Base-by-base conservation (phyloP, 2,888 invertebrate species). In the Beris morrisii region DNA sequence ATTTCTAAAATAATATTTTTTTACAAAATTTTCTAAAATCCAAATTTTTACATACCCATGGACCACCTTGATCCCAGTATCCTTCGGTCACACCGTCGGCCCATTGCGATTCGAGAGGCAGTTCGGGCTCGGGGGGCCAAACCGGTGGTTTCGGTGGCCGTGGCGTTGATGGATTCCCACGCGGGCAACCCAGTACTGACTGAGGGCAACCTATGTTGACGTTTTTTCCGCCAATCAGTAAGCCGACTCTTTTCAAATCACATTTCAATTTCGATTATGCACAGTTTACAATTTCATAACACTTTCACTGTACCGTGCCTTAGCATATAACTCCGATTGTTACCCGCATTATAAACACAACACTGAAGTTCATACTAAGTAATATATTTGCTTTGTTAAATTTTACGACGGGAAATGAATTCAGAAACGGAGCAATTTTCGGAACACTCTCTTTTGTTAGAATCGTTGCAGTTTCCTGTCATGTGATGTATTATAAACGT, bases 141-240 rank as follows among this genome's bases (percentile, higher is more conserved):
- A 72, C 68, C 57, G 71, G 71, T 67, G 72, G 72, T 70, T 73
- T 73, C 48, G 72, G 72, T 69, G 73, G 73, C 69, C 73, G 73
- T 70, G 74, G 73, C 64, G 73, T 70, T 69, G 74, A 73, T 68
- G 74, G 73, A 67, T 74, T 74, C 74, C 74, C 74, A 70, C 72
- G 72, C 73, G 75, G 73, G 73, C 75, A 76, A 74, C 74, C 74
- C 71, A 76, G 72, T 69, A 76, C 72, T 65, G 75, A 75, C 73
- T 75, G 75, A 70, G 74, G 74, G 73, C 76, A 76, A 74, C 76
- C 76, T 76, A 76, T 76, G 72, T 74, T 76, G 75, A 73, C 72
- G 67, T 50, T 67, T 68, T 69, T 57, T 63, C 48, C 53, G 32
- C 43, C 43, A 64, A 53, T 43, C 11, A 54, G 5, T 46, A 32